Evolutionary conservation across 2,113 vertebrate species (phyloP).

Genomic region (Cettia cetti): DNA sequence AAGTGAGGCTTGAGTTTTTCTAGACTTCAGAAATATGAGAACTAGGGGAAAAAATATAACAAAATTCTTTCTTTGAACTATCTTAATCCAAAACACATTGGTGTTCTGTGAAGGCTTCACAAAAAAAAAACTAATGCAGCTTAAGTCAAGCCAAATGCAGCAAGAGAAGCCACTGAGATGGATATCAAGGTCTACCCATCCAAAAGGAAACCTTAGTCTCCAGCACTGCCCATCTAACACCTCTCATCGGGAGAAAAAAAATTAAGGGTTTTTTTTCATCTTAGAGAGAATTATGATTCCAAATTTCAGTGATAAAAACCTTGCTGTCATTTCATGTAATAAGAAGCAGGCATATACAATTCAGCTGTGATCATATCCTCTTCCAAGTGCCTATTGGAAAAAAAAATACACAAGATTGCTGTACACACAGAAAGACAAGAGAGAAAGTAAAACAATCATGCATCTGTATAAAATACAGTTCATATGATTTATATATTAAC

Average conservation of each 20-base stretch:
- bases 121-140: not conserved
- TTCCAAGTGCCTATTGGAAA: not conserved
- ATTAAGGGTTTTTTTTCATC: fast-evolving
- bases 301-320: not conserved
- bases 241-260: not conserved
- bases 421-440: not conserved
- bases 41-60: not conserved
- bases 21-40: not conserved
- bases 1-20: not conserved
- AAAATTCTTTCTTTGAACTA: not conserved
- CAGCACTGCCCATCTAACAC: not conserved
- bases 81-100: conserved; percentile 1
- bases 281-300: not conserved
- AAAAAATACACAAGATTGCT: not conserved
- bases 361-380: not conserved
- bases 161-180: not conserved
- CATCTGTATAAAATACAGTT: not conserved
- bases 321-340: not conserved
- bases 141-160: not conserved
- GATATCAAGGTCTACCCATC: not conserved
- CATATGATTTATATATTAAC: not conserved
- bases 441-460: not conserved
- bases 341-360: not conserved
- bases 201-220: not conserved
- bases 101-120: not conserved